These are phyloP conservation scores for Theropithecus gelada DNA, from an alignment of 2,113 vertebrate species.

Conservation along the genomic window DNA sequence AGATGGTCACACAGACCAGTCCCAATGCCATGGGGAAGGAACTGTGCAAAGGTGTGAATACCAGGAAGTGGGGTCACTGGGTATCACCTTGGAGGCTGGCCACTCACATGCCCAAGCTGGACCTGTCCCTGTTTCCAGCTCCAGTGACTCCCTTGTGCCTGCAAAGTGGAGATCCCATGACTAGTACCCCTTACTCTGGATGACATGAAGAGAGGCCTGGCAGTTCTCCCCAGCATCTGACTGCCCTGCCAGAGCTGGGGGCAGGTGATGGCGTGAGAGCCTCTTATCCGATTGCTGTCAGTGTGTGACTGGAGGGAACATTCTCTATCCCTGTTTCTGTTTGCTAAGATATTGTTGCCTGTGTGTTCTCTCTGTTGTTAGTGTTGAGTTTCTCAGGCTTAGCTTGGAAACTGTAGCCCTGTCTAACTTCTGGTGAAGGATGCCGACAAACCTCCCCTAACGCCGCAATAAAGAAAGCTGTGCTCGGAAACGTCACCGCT, in stretches of 20 bases:
- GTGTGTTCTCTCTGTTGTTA: background rate
- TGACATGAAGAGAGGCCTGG: background rate
- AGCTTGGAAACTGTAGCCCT: background rate
- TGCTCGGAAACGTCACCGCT: background rate
- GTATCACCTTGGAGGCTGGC: too few relatives aligned
- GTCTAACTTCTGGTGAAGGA: background rate
- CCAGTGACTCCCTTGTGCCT: background rate
- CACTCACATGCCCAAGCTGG: fast-evolving
- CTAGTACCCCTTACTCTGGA: fast-evolving
- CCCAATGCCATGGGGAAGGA: background rate
- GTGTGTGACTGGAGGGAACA: background rate
- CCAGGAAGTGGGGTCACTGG: background rate
- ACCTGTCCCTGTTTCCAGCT: too few relatives aligned
- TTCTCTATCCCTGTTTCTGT: fast-evolving
- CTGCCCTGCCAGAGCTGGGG: too few relatives aligned
- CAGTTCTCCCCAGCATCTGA: background rate
- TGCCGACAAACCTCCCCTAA: fast-evolving
- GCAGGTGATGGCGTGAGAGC: background rate
- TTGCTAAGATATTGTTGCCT: too few relatives aligned
- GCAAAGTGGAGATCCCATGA: background rate
- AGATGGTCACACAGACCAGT: background rate
- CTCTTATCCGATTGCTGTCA: background rate
- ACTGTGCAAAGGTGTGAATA: background rate
- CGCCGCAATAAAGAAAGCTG: fast-evolving
- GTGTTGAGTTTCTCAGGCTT: background rate